These are phyloP conservation scores for Orthosia cruda DNA, from an alignment of 2,888 invertebrate genomes.

Conservation along the genomic window DNA sequence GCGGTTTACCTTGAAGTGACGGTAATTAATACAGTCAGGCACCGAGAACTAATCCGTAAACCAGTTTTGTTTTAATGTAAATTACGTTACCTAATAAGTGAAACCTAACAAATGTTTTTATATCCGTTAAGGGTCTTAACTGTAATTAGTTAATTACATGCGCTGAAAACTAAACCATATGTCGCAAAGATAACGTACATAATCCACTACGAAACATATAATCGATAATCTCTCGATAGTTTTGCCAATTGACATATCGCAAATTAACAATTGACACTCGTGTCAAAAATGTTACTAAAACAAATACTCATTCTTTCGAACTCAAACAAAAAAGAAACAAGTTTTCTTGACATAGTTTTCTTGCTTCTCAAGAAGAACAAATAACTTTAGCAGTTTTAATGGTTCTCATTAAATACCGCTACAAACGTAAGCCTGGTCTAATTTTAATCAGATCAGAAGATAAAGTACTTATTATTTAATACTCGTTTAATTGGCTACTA, in stretches of 20 bases:
- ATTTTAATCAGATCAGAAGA: not conserved
- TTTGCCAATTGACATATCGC: constrained; percentile 28
- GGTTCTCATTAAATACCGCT: not conserved
- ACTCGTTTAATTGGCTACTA: constrained; percentile 4
- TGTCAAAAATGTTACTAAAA: constrained; percentile 34
- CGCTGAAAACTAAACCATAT: constrained; percentile 7
- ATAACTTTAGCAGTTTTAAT: not conserved
- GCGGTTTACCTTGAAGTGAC: constrained; percentile 28
- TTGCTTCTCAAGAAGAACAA: not conserved
- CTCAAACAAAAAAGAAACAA: constrained; percentile 2
- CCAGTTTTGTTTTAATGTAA: constrained; percentile 22
- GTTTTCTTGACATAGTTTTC: not conserved
- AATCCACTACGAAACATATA: not conserved
- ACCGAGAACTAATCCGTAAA: constrained; percentile 32
- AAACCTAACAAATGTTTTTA: constrained; percentile 20
- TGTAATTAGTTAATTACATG: not conserved
- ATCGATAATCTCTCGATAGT: not conserved
- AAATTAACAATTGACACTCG: constrained; percentile 35
- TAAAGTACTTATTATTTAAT: not conserved
- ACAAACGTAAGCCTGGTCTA: not conserved
- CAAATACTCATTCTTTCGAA: constrained; percentile 18
- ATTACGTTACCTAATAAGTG: constrained; percentile 38
- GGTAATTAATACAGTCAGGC: constrained; percentile 22
- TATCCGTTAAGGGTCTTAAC: constrained; percentile 31
- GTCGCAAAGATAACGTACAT: not conserved